phyloP scores from a whole-genome alignment of 35 echinoderm and acorn worm genomes.

The Lytechinus pictus region DNA sequence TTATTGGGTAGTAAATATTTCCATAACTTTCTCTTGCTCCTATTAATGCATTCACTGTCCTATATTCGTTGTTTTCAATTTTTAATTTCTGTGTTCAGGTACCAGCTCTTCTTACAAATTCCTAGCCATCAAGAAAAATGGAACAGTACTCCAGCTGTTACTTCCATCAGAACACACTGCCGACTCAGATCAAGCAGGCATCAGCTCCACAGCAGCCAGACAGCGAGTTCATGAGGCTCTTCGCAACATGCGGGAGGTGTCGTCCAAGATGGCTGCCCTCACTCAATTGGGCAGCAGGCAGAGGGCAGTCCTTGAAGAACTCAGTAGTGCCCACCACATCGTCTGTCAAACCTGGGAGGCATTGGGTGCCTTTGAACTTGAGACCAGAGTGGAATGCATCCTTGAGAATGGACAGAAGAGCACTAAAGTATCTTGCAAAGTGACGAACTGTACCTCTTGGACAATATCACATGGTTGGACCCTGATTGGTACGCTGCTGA shows the following conservation, averaged over 20 bases:
- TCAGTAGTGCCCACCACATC: conserved; percentile 28
- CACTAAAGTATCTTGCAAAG: background rate
- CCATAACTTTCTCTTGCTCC: no score
- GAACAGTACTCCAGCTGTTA: conserved; percentile 28
- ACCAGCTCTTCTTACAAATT: background rate
- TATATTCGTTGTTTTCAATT: background rate
- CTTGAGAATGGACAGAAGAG: conserved; percentile 11
- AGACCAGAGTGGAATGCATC: background rate
- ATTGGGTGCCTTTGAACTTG: background rate
- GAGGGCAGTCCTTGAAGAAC: background rate
- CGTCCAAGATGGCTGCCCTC: conserved; percentile 39
- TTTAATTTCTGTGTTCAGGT: background rate
- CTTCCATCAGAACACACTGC: background rate
- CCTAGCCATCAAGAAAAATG: conserved; percentile 37
- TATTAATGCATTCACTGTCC: no score
- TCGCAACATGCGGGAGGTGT: background rate
- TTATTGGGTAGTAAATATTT: no score
- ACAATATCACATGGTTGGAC: conserved; percentile 23
- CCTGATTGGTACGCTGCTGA: background rate
- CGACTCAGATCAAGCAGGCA: background rate
- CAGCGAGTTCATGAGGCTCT: conserved; percentile 32
- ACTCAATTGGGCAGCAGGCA: background rate
- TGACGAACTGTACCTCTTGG: conserved; percentile 12
- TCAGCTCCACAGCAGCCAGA: conserved; percentile 22
- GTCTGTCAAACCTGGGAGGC: conserved; percentile 2